Percentiles rank a stretch among this genome's conserved stretches.
phyloP scores from a whole-genome alignment of 2,113 vertebrate genomes.

The western clawed frog (Xenopus tropicalis) region DNA sequence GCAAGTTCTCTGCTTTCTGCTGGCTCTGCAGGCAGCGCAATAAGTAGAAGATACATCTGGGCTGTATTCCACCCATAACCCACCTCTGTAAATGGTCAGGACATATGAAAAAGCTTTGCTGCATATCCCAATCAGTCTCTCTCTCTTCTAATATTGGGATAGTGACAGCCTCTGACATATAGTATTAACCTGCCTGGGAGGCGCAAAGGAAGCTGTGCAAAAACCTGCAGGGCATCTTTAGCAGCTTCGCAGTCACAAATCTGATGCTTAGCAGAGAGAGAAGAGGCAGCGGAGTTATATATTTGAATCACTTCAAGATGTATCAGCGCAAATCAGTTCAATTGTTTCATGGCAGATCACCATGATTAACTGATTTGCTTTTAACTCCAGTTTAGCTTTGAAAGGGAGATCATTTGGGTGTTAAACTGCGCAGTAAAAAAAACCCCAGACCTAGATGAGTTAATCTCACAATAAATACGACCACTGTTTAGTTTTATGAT shows the following conservation, averaged over 20 bases:
- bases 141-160: not conserved
- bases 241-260: not conserved
- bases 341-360: no score
- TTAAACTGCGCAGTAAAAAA: no score
- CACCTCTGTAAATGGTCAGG: constrained; percentile 4
- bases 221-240: not conserved
- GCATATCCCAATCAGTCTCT: not conserved
- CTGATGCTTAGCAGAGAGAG: not conserved
- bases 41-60: constrained; percentile 20
- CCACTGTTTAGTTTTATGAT: no score
- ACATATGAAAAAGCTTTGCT: constrained; percentile 7
- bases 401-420: no score
- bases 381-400: no score
- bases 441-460: no score
- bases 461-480: no score
- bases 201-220: not conserved
- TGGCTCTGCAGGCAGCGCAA: constrained; percentile 18
- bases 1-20: constrained; percentile 17
- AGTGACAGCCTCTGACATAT: not conserved
- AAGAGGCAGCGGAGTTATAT: no score
- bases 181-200: not conserved
- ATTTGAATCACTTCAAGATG: no score
- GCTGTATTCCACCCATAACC: not conserved
- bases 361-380: no score
- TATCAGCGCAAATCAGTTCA: no score